phyloP scores from a whole-genome alignment of 2,888 invertebrate genomes.

The Dryadula phaetusa region DNA sequence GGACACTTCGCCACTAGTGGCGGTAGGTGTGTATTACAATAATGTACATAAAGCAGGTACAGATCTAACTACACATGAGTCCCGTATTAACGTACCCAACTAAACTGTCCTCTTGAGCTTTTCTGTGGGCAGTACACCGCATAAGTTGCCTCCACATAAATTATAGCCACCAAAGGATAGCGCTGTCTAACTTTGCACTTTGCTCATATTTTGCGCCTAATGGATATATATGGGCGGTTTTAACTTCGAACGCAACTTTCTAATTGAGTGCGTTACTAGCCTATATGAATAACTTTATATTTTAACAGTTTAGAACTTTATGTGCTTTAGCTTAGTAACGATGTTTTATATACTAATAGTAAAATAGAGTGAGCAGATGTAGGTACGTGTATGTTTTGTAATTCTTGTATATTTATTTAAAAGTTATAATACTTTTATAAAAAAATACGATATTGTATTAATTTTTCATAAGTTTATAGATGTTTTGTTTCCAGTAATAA shows the following conservation, averaged over 20 bases:
- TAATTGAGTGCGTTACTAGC: slow-evolving; percentile 77
- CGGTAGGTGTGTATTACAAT: too few species aligned
- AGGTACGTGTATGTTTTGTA: too few species aligned
- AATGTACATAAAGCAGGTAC: too few species aligned
- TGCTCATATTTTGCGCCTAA: slow-evolving; percentile 80
- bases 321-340: background rate
- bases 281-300: slow-evolving; percentile 47
- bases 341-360: slow-evolving; percentile 4
- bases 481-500: too few species aligned
- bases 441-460: too few species aligned
- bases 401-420: too few species aligned
- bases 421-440: too few species aligned
- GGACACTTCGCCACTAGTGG: too few species aligned
- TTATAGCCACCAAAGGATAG: slow-evolving; percentile 81
- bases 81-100: background rate
- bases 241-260: slow-evolving; percentile 69
- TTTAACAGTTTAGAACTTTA: slow-evolving; percentile 34
- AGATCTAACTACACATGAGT: background rate
- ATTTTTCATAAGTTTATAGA: too few species aligned
- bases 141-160: slow-evolving; percentile 78
- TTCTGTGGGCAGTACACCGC: slow-evolving; percentile 60
- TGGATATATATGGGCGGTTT: slow-evolving; percentile 77
- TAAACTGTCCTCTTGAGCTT: slow-evolving; percentile 23
- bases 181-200: slow-evolving; percentile 82
- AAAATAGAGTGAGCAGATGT: background rate